These are phyloP conservation scores for Enteromius radiatus DNA, from an alignment of 2,797 vertebrate species.

Conservation along the genomic window DNA sequence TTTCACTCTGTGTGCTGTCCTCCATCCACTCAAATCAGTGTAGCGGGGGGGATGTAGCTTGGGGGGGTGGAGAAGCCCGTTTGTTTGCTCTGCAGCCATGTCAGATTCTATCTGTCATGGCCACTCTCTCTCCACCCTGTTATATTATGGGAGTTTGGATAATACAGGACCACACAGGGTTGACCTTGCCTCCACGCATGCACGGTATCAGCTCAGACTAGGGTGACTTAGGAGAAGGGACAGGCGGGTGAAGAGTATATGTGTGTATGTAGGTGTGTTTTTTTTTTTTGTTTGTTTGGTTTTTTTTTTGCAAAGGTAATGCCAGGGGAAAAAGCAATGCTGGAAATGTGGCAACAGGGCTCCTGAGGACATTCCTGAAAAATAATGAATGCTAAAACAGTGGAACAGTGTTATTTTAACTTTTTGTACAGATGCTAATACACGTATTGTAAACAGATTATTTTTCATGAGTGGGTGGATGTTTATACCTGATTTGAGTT, in stretches of 20 bases:
- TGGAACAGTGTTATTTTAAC: not conserved
- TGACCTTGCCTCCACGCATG: constrained; percentile 55
- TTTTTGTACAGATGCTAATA: not conserved
- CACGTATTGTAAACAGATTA: constrained; percentile 30
- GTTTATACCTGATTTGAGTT: constrained; percentile 39
- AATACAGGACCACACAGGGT: constrained; percentile 30
- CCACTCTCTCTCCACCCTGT: constrained; percentile 31
- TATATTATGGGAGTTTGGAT: constrained; percentile 47
- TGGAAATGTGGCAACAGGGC: constrained; percentile 30
- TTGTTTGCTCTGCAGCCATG: constrained; percentile 63
- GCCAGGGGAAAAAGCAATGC: constrained; percentile 22
- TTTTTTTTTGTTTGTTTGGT: not conserved
- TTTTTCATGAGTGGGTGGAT: constrained; percentile 41
- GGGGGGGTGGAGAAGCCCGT: constrained; percentile 36
- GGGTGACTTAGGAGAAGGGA: constrained; percentile 67
- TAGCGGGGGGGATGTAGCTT: constrained; percentile 41
- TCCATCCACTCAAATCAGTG: constrained; percentile 58
- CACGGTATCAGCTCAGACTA: constrained; percentile 35
- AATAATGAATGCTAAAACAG: constrained; percentile 26
- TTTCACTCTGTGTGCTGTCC: constrained; percentile 61
- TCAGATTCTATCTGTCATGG: constrained; percentile 64
- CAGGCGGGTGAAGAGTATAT: constrained; percentile 62
- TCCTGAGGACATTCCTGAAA: constrained; percentile 42
- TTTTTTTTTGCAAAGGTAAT: constrained; percentile 32
- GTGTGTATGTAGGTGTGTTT: constrained; percentile 20